Conservation (phyloP, 2,888 invertebrate genomes). For the Dicycla oo region DNA sequence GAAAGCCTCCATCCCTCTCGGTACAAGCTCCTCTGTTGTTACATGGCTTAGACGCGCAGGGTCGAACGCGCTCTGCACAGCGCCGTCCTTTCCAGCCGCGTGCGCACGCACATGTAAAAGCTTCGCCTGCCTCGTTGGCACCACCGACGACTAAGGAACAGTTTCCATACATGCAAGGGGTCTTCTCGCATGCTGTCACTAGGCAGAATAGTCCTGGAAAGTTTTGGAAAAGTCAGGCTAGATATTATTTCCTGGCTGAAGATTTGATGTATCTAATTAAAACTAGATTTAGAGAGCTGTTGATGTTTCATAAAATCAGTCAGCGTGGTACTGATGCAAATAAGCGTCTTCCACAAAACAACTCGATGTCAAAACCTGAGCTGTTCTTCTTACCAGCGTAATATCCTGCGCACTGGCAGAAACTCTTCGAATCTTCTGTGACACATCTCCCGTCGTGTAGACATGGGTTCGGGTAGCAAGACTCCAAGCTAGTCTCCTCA, state of each 20-base stretch:
- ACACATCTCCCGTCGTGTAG: constrained; percentile 93
- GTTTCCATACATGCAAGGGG: constrained; percentile 92
- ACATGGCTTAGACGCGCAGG: constrained; percentile 94
- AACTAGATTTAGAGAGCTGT: neutral
- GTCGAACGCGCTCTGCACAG: constrained; percentile 89
- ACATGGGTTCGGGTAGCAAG: constrained; percentile 94
- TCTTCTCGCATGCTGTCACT: constrained; percentile 93
- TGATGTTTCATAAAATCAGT: neutral
- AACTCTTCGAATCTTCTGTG: constrained; percentile 89
- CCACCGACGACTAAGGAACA: constrained; percentile 88
- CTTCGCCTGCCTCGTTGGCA: constrained; percentile 74
- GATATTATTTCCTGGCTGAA: too few relatives aligned
- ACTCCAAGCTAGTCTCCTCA: constrained; percentile 91
- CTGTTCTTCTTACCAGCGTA: constrained; percentile 91
- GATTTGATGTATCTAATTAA: too few relatives aligned
- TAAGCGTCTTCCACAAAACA: neutral
- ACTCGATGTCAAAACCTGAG: neutral
- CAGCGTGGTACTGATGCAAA: too few relatives aligned
- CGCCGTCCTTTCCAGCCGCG: constrained; percentile 90
- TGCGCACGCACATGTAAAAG: constrained; percentile 92
- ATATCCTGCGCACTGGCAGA: constrained; percentile 93
- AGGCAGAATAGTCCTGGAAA: constrained; percentile 93
- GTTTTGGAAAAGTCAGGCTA: neutral
- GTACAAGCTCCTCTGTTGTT: constrained; percentile 94
- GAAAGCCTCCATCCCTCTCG: constrained; percentile 92